Evolutionary conservation across 2,888 invertebrate genomes (phyloP), one percentile per base, ranked within the genome.

Genomic region (Polymixis flavicincta): DNA sequence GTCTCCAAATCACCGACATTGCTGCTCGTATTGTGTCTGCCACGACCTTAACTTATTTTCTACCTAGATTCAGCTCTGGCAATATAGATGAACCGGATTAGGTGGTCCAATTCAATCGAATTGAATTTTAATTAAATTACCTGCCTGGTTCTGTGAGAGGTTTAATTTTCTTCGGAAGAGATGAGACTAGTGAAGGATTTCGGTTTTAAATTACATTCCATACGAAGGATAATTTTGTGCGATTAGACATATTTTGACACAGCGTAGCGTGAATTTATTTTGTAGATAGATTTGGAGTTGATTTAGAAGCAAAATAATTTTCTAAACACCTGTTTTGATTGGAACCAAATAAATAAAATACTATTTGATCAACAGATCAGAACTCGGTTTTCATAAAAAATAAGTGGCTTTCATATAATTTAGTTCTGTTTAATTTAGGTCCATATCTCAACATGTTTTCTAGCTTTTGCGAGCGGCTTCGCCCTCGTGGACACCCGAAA

Each of bases 101-200:
- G 92, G 89, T 90, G 88, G 91, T 91, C 91, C 92, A 91, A 91
- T 92, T 93, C 89, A 90, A 93, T 92, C 89, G 90, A 92, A 94
- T 93, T 91, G 94, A 93, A 93, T 93, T 95, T 94, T 94, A 95
- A 95, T 95, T 94, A 92, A 92, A 92, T 92, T 92, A 93, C 92
- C 92, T 94, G 88, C 85, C 87, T 88, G 85, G 76, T 85, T 80
- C 86, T 74, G 87, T 70, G 87, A 74, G 82, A 65, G 85, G 85
- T 88, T 89, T 85, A 88, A 90, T 90, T 90, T 89, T 88, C 86
- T 86, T 88, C 82, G 67, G 88, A 85, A 89, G 83, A 85, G 82
- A 87, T 64, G 80, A 71, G 82, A 80, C 74, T 82, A 82, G 83
- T 88, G 85, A 87, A 78, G 83, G 85, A 89, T 89, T 86, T 88